These are phyloP conservation scores for Lacanobia oleracea DNA, from an alignment of 2,888 invertebrate genomes.

Conservation along the genomic window DNA sequence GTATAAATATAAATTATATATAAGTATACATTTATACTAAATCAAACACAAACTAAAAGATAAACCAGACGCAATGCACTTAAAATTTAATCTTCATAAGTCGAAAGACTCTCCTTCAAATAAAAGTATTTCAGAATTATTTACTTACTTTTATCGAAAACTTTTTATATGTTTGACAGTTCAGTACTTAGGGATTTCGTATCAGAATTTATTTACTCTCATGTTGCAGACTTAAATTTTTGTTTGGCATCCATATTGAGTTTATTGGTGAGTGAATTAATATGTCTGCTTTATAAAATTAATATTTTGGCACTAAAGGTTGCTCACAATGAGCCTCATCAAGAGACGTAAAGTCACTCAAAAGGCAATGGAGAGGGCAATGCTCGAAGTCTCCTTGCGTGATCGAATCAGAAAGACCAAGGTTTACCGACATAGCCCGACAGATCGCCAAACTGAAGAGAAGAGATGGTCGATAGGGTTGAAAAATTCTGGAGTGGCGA, in stretches of 20 bases:
- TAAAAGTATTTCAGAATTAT: constrained; percentile 35
- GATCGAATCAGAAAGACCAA: too few relatives aligned
- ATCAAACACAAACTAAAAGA: background rate
- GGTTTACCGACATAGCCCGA: too few relatives aligned
- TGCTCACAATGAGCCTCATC: too few relatives aligned
- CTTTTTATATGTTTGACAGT: constrained; percentile 65
- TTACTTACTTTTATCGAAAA: constrained; percentile 34
- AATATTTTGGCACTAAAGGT: background rate
- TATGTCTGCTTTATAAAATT: background rate
- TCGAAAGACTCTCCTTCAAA: constrained; percentile 22
- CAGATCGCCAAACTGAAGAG: too few relatives aligned
- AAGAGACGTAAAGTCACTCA: too few relatives aligned
- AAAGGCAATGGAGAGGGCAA: too few relatives aligned
- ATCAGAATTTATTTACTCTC: constrained; percentile 26
- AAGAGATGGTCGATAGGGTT: too few relatives aligned
- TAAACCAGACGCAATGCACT: background rate
- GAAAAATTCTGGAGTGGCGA: too few relatives aligned
- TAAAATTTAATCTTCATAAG: constrained; percentile 14
- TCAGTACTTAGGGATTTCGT: constrained; percentile 49
- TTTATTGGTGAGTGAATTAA: background rate
- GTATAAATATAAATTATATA: too few relatives aligned
- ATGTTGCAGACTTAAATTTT: constrained; percentile 21
- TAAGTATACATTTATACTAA: too few relatives aligned
- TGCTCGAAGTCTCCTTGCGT: too few relatives aligned
- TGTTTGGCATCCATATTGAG: constrained; percentile 10